Evolutionary conservation across 2,888 invertebrate species (phyloP).

Genomic region (Diplazon laetatorius): DNA sequence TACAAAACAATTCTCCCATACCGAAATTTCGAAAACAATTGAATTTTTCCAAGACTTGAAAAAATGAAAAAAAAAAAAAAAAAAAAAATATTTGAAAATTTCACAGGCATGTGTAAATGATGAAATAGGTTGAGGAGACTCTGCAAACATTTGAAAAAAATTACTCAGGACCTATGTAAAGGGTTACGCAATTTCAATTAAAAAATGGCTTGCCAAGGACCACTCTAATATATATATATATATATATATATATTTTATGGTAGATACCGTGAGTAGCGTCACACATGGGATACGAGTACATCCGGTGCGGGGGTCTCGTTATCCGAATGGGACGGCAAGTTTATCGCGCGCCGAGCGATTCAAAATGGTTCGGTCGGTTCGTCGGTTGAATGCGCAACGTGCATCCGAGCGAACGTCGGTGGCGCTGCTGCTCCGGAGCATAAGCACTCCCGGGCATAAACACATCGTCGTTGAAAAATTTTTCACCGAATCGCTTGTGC

Average conservation of each 20-base stretch:
- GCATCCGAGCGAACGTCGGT: slow-evolving; percentile 26
- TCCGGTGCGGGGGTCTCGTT: slow-evolving; percentile 24
- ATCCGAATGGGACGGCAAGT: slow-evolving; percentile 35
- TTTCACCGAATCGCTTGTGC: slow-evolving; percentile 25
- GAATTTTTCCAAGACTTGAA: too few species aligned
- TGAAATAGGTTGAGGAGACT: too few species aligned
- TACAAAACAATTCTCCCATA: too few species aligned
- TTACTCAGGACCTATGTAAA: too few species aligned
- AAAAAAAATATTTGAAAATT: too few species aligned
- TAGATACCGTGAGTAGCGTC: background rate
- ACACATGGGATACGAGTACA: background rate
- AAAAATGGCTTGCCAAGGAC: too few species aligned
- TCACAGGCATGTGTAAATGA: too few species aligned
- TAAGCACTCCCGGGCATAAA: slow-evolving; percentile 12
- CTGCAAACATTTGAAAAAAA: too few species aligned
- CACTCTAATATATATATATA: slow-evolving; percentile 1
- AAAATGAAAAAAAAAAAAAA: too few species aligned
- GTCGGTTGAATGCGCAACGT: slow-evolving; percentile 31
- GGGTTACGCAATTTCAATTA: too few species aligned
- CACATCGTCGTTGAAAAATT: slow-evolving; percentile 9
- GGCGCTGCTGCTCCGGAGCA: too few species aligned
- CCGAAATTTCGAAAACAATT: too few species aligned
- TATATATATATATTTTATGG: background rate
- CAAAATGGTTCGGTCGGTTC: slow-evolving; percentile 10
- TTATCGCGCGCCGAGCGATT: slow-evolving; percentile 36